phyloP scores from a whole-genome alignment of 2,797 vertebrate species.

The Rhinogobio ventralis region DNA sequence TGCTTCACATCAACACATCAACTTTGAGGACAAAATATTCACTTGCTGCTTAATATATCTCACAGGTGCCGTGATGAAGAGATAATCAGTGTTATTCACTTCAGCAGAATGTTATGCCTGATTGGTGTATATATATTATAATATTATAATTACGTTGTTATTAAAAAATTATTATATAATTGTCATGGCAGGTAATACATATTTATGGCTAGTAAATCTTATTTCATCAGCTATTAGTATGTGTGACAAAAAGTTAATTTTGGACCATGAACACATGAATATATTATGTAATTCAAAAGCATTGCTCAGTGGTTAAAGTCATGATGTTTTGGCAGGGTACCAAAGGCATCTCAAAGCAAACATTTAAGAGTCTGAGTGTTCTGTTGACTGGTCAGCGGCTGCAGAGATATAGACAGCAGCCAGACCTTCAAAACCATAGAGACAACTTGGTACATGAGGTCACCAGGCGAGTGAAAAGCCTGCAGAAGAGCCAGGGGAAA shows the following conservation, averaged over 20 bases:
- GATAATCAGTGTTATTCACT: too few relatives aligned
- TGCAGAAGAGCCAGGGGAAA: conserved; percentile 40
- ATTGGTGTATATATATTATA: too few relatives aligned
- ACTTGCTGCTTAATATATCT: too few relatives aligned
- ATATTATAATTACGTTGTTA: too few relatives aligned
- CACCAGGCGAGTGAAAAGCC: conserved; percentile 56
- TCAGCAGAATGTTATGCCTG: too few relatives aligned
- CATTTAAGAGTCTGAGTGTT: conserved; percentile 63
- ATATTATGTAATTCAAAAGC: neutral
- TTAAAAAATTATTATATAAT: too few relatives aligned
- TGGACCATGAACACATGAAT: neutral
- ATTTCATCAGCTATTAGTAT: too few relatives aligned
- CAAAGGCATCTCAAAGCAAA: conserved; percentile 69
- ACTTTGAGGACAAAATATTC: too few relatives aligned
- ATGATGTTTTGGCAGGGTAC: conserved; percentile 60
- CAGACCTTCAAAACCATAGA: conserved; percentile 65
- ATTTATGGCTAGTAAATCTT: too few relatives aligned
- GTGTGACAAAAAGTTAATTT: neutral
- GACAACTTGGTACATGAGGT: conserved; percentile 58
- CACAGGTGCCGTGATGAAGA: too few relatives aligned
- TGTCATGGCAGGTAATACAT: too few relatives aligned
- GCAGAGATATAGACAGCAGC: conserved; percentile 64
- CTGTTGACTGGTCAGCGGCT: conserved; percentile 66
- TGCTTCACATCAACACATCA: too few relatives aligned
- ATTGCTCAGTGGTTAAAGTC: neutral